Conservation (phyloP, 1,140 invertebrate species). For the Aphelenchoides fujianensis region DNA sequence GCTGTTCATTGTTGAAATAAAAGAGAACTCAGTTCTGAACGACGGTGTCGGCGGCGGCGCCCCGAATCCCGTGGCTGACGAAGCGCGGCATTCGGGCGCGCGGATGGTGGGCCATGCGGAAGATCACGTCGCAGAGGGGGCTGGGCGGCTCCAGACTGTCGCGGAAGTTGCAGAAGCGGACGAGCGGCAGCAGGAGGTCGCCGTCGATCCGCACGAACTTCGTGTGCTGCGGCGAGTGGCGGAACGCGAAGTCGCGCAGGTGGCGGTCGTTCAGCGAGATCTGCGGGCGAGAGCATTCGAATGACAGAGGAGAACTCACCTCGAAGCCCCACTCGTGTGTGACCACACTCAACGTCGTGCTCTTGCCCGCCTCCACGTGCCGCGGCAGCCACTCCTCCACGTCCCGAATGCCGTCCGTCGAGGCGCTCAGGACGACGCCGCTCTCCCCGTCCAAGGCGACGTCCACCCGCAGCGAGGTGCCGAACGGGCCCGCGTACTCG, state of each 20-base stretch:
- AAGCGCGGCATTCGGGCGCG: too few species aligned
- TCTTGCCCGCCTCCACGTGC: neutral
- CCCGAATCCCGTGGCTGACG: too few species aligned
- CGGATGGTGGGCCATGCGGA: too few species aligned
- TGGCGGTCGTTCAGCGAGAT: neutral
- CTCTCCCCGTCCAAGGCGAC: neutral
- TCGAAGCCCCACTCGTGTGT: neutral
- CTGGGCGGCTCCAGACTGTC: neutral
- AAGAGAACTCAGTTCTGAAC: too few species aligned
- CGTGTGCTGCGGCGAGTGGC: neutral
- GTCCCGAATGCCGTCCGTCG: neutral
- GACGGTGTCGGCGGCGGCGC: too few species aligned
- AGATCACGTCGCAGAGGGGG: neutral
- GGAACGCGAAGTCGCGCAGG: neutral
- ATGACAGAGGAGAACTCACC: neutral
- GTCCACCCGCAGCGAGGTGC: neutral
- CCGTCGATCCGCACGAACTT: neutral
- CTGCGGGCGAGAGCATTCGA: neutral
- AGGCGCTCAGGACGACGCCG: neutral
- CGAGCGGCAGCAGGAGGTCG: neutral
- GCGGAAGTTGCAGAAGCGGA: neutral
- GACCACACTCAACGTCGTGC: neutral
- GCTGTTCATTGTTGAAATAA: too few species aligned
- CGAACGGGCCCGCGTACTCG: neutral
- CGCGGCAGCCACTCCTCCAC: neutral